Percentiles rank a stretch among this genome's conserved stretches.
These are phyloP conservation scores for Philypnodon macrostomus DNA, from an alignment of 2,797 vertebrate genomes.

Conservation along the genomic window DNA sequence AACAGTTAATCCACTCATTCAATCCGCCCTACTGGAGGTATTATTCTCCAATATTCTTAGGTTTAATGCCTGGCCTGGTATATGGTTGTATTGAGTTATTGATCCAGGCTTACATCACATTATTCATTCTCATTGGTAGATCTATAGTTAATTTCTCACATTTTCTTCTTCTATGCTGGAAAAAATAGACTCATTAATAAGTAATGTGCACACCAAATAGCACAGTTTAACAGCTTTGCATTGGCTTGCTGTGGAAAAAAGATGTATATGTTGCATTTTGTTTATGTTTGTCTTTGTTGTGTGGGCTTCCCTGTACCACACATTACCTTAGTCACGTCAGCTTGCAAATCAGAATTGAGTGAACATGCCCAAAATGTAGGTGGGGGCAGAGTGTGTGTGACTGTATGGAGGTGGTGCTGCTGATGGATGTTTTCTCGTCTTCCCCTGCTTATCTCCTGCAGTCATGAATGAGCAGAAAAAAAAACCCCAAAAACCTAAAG, in stretches of 20 bases:
- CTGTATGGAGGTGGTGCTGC: constrained; percentile 1
- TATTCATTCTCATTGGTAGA: neutral
- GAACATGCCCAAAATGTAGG: constrained; percentile 50
- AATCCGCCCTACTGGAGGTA: too few relatives aligned
- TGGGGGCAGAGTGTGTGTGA: constrained; percentile 14
- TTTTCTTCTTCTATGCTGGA: neutral
- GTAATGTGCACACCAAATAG: neutral
- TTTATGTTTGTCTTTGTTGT: too few relatives aligned
- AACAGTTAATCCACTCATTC: constrained; percentile 41
- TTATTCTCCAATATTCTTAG: neutral
- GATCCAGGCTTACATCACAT: constrained; percentile 6
- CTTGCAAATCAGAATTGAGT: constrained; percentile 14
- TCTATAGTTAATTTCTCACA: neutral
- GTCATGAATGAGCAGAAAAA: constrained; percentile 1
- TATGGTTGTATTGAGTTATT: constrained; percentile 23
- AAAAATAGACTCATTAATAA: neutral
- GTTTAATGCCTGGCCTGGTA: neutral
- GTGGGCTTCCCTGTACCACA: constrained; percentile 4
- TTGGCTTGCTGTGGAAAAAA: too few relatives aligned
- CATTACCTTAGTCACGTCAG: constrained; percentile 24
- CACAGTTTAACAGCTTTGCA: too few relatives aligned
- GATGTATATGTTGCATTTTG: too few relatives aligned
- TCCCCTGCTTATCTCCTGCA: constrained; percentile 18
- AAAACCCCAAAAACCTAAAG: neutral
- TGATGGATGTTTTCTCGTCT: constrained; percentile 27